phyloP scores from a whole-genome alignment of 2,113 vertebrate species.

The Apodemus speciosus region DNA sequence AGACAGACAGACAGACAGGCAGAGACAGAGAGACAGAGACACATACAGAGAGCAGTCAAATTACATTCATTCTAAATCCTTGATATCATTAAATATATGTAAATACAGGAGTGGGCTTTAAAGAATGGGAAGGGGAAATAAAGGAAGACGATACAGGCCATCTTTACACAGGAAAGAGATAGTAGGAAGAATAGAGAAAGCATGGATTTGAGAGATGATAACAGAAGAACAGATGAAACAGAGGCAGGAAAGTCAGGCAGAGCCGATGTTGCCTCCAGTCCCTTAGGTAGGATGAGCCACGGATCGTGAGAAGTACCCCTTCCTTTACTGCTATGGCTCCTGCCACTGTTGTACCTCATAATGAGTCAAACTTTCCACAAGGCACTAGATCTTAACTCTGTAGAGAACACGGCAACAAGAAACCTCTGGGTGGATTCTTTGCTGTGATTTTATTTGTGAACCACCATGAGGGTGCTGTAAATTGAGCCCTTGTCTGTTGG shows the following conservation, averaged over 20 bases:
- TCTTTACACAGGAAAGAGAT: not conserved
- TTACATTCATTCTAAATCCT: not conserved
- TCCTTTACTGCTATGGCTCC: not conserved
- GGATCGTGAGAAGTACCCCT: not conserved
- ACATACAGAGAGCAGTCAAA: not conserved
- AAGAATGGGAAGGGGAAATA: not conserved
- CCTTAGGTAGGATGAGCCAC: not conserved
- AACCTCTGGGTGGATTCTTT: not conserved
- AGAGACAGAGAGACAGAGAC: not conserved
- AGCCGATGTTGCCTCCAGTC: not conserved
- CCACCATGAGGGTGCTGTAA: not conserved
- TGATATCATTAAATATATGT: not conserved
- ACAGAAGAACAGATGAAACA: not conserved
- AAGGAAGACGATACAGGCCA: not conserved
- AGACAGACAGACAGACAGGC: not conserved
- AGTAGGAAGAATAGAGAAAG: not conserved
- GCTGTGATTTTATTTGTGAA: not conserved
- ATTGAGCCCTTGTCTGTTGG: too few species aligned
- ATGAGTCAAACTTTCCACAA: not conserved
- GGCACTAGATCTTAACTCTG: not conserved
- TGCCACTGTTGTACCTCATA: not conserved
- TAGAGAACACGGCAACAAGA: not conserved
- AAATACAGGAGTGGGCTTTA: constrained; percentile 7
- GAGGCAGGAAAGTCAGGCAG: not conserved
- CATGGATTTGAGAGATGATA: not conserved